These are phyloP conservation scores for Chloropsis cyanopogon DNA, from an alignment of 2,113 vertebrate genomes.

Conservation along the genomic window DNA sequence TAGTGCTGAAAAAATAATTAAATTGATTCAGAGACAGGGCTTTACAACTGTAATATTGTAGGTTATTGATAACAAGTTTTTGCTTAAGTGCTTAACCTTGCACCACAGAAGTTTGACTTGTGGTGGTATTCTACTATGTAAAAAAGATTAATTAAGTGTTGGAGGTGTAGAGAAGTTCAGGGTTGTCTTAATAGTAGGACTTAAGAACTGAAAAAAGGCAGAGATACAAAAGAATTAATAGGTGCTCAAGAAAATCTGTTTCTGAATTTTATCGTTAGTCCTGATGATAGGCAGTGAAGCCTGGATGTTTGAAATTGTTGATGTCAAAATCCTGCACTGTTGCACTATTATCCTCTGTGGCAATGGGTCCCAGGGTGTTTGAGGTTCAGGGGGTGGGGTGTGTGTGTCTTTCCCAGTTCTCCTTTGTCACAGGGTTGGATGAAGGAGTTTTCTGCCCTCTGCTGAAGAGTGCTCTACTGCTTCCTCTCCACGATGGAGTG, in stretches of 20 bases:
- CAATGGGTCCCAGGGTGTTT: neutral
- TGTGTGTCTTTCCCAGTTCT: neutral
- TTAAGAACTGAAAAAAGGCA: neutral
- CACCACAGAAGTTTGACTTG: neutral
- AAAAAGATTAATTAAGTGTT: neutral
- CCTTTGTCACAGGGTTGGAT: neutral
- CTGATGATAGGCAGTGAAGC: neutral
- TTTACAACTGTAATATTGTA: neutral
- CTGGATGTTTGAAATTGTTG: neutral
- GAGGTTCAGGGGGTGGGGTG: neutral
- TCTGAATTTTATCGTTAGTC: neutral
- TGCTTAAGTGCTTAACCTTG: neutral
- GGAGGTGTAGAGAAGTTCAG: neutral
- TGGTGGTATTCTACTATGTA: neutral
- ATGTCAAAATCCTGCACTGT: neutral
- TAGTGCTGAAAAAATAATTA: neutral
- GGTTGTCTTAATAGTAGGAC: neutral
- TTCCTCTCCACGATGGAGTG: fast-evolving
- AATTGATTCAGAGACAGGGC: neutral
- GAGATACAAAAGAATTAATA: neutral
- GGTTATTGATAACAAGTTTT: neutral
- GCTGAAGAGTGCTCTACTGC: neutral
- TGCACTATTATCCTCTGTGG: neutral
- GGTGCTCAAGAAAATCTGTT: neutral
- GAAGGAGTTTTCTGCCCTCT: neutral